Percentiles rank a stretch among this genome's conserved stretches.
Conservation (phyloP, 2,888 invertebrate species). For the Lochmaea crataegi region DNA sequence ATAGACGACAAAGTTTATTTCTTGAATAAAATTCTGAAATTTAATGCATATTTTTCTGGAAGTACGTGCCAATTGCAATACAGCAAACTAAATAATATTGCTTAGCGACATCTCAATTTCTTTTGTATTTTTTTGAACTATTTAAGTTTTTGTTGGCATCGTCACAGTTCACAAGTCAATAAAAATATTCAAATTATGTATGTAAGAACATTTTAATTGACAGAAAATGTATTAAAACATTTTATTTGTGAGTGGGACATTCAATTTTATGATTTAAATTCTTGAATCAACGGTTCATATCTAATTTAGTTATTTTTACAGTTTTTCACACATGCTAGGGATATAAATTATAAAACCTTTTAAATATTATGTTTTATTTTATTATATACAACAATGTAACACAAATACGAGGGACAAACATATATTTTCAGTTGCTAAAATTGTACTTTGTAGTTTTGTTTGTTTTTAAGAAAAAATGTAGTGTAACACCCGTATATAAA, state of each 20-base stretch:
- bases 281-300: neutral
- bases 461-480: too few relatives aligned
- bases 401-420: neutral
- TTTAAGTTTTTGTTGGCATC: neutral
- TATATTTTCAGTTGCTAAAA: too few relatives aligned
- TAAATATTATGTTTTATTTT: neutral
- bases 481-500: too few relatives aligned
- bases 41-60: too few relatives aligned
- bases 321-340: neutral
- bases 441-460: too few relatives aligned
- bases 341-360: neutral
- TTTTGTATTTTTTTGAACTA: too few relatives aligned
- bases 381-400: conserved; percentile 8
- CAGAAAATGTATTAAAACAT: neutral
- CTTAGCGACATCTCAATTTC: too few relatives aligned
- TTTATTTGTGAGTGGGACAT: neutral
- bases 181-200: too few relatives aligned
- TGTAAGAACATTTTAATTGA: neutral
- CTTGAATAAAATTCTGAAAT: too few relatives aligned
- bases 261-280: neutral
- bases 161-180: neutral
- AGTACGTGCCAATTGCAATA: too few relatives aligned
- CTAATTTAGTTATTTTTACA: conserved; percentile 1
- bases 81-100: too few relatives aligned
- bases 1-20: too few relatives aligned